Percentiles rank a stretch among this genome's conserved stretches.
These are phyloP conservation scores for Dynastes hyllus DNA, from an alignment of 2,888 invertebrate genomes.

Conservation along the genomic window DNA sequence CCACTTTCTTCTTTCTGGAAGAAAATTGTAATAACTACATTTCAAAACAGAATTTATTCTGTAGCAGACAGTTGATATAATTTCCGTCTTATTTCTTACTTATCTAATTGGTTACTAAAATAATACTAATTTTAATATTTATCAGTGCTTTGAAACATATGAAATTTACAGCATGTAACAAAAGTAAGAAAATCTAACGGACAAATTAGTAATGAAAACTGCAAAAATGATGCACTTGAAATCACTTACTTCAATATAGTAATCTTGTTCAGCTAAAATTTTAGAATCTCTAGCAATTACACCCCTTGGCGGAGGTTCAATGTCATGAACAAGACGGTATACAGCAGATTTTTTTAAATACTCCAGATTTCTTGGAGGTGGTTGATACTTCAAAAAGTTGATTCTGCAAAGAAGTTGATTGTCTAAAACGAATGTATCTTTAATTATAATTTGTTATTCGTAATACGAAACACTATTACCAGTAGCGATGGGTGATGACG, in stretches of 20 bases:
- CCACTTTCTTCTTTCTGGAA: not conserved
- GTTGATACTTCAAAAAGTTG: slow-evolving; percentile 93
- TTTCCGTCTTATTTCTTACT: too few species aligned
- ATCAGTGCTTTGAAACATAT: too few species aligned
- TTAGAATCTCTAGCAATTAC: slow-evolving; percentile 78
- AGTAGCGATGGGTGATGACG: too few species aligned
- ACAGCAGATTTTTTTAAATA: slow-evolving; percentile 87
- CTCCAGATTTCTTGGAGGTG: slow-evolving; percentile 82
- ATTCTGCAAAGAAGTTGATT: slow-evolving; percentile 76
- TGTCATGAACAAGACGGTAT: slow-evolving; percentile 85
- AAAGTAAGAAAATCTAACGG: too few species aligned
- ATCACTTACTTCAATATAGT: slow-evolving; percentile 57
- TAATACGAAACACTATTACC: not conserved
- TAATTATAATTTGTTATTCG: not conserved
- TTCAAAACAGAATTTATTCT: too few species aligned
- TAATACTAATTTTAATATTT: too few species aligned
- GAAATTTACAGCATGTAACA: too few species aligned
- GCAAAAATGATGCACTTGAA: too few species aligned
- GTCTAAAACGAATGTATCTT: slow-evolving; percentile 15
- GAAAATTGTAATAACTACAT: not conserved
- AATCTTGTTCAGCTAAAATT: slow-evolving; percentile 81
- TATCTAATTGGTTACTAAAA: too few species aligned
- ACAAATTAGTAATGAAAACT: too few species aligned
- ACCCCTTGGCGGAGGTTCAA: slow-evolving; percentile 79
- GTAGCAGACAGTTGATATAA: too few species aligned